Evolutionary conservation across 1,140 invertebrate genomes (phyloP).

Genomic region (Zeugodacus cucurbitae): DNA sequence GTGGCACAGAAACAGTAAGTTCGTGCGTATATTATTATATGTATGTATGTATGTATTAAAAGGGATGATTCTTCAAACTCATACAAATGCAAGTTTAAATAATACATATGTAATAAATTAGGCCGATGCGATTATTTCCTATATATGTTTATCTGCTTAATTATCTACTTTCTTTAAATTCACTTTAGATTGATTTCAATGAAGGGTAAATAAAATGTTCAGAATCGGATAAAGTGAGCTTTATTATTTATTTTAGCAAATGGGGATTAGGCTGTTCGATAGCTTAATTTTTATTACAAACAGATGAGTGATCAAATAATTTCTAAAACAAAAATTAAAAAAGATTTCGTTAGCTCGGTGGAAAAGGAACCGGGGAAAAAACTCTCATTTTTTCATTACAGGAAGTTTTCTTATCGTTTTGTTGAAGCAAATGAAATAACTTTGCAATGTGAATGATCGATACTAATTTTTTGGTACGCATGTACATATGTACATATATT

Average conservation of each 20-base stretch:
- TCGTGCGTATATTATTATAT: background rate
- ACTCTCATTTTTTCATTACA: background rate
- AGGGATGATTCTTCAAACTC: background rate
- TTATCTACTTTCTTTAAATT: too few species aligned
- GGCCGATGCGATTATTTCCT: too few species aligned
- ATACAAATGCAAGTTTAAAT: background rate
- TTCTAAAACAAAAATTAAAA: background rate
- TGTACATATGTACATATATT: background rate
- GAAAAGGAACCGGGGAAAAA: background rate
- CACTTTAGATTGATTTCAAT: too few species aligned
- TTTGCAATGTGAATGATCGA: background rate
- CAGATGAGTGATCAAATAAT: background rate
- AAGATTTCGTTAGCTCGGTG: too few species aligned
- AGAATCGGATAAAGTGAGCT: too few species aligned
- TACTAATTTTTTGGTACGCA: background rate
- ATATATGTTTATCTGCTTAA: too few species aligned
- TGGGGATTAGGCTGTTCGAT: background rate
- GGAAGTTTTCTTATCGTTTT: background rate
- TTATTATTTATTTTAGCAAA: too few species aligned
- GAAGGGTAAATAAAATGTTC: too few species aligned
- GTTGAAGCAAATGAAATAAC: background rate
- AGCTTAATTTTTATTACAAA: background rate
- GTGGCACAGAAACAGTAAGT: background rate
- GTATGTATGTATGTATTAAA: background rate
- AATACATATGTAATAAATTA: background rate